A percentile compares a stretch with the other conserved stretches of the same genome.
Conservation (phyloP, 2,113 vertebrate genomes). For the Entelurus aequoreus region DNA sequence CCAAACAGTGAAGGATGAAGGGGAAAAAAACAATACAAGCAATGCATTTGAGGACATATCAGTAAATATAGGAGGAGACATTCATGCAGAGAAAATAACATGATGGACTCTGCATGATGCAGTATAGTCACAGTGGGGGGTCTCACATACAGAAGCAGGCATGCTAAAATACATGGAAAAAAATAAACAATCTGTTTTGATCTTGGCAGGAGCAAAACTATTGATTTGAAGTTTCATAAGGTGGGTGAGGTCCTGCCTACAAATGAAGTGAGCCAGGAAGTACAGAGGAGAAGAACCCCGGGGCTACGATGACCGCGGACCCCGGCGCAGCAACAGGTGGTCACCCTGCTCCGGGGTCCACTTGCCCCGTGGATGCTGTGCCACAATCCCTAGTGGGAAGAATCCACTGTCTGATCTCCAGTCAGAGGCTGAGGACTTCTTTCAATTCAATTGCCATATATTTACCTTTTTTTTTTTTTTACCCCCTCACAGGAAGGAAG, state of each 20-base stretch:
- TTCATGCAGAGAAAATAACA: slow-evolving; percentile 39
- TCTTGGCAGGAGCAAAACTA: slow-evolving; percentile 59
- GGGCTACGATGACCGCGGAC: slow-evolving; percentile 37
- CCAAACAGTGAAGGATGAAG: neutral
- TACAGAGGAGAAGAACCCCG: slow-evolving; percentile 36
- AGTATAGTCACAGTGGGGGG: slow-evolving; percentile 35
- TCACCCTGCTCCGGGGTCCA: slow-evolving; percentile 50
- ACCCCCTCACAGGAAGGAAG: neutral
- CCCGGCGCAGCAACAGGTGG: slow-evolving; percentile 55
- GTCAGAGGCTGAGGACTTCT: slow-evolving; percentile 21
- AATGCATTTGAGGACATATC: slow-evolving; percentile 4
- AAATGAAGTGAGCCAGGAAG: slow-evolving; percentile 38
- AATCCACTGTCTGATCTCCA: slow-evolving; percentile 59
- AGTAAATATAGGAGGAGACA: slow-evolving; percentile 31
- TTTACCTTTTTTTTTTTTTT: slow-evolving; percentile 7
- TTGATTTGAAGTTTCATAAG: slow-evolving; percentile 54
- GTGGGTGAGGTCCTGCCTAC: slow-evolving; percentile 46
- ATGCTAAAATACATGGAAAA: slow-evolving; percentile 30
- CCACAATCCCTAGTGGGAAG: slow-evolving; percentile 48
- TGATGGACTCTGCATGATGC: slow-evolving; percentile 25
- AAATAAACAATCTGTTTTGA: slow-evolving; percentile 55
- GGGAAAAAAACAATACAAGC: no score
- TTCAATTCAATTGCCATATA: slow-evolving; percentile 7
- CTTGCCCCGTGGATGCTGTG: slow-evolving; percentile 25
- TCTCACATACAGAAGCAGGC: no score